Conservation (phyloP, 2,113 vertebrate genomes). For the Pampusana beccarii region DNA sequence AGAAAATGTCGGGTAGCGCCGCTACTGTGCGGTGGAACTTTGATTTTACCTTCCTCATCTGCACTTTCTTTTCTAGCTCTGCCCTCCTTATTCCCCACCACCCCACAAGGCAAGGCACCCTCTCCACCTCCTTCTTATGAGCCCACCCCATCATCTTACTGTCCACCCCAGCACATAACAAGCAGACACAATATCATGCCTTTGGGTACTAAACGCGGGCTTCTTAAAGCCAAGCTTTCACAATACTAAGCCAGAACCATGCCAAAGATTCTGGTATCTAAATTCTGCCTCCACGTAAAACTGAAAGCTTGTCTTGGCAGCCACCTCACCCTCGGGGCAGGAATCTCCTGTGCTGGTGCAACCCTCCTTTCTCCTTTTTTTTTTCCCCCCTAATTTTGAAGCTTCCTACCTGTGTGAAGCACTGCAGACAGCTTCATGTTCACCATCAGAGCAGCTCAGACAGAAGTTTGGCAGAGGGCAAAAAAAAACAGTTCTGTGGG, state of each 20-base stretch:
- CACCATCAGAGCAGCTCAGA: background rate
- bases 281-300: background rate
- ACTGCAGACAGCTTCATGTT: background rate
- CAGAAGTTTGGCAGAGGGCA: background rate
- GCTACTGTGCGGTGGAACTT: background rate
- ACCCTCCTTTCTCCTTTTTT: background rate
- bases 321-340: background rate
- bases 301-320: background rate
- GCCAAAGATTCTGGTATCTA: background rate
- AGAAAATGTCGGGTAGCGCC: fast-evolving
- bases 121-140: background rate
- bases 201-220: background rate
- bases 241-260: background rate
- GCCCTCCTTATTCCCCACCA: background rate
- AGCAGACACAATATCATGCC: background rate
- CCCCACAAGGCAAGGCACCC: background rate
- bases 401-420: background rate
- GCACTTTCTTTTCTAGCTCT: background rate
- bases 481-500: too few relatives aligned
- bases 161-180: background rate
- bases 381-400: background rate
- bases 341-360: background rate
- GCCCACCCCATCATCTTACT: background rate
- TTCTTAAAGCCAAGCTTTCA: background rate
- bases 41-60: background rate